Evolutionary conservation across 2,113 vertebrate species (phyloP), one percentile per base, ranked within the genome.

Genomic region (Vimba vimba): DNA sequence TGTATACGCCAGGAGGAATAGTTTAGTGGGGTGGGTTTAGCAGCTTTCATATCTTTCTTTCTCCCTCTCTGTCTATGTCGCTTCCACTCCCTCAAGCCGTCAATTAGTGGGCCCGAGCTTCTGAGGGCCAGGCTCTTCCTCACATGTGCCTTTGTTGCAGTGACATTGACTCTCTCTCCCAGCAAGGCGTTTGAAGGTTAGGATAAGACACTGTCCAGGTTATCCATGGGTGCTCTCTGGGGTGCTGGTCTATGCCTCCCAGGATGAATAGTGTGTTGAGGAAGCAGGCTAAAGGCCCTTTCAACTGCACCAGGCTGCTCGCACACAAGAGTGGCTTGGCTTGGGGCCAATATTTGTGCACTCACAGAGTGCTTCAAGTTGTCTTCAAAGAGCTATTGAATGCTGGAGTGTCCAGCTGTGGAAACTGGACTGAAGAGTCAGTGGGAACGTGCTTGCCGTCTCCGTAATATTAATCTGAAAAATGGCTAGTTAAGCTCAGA

Each of bases 141-240:
- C 93, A 92, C 90, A 93, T 86, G 79, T 89, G 91, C 87, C 92
- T 94, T 94, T 93, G 94, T 94, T 92, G 90, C 90, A 59, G 52
- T 80, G 66, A 81, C 87, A 86, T 62, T 86, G 84, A 82, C 85
- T 89, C 73, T 82, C 76, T 74, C 87, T 92, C 91, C 88, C 88
- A 87, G 88, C 86, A 69, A 89, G 30, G 68, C 84, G 91, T 94
- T 94, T 95, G 94, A 95, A 94, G 93, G 92, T 88, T 89, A 86
- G 93, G 93, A 92, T 93, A 91, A 93, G 91, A 93, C 90, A 91
- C 86, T 86, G 89, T 89, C 90, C 91, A 94, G 93, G 93, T 95
- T 94, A 91, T 86, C 92, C 91, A 84, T 89, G 89, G 90, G 79
- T 88, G 84, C 88, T 93, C 94, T 93, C 89, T 88, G 85, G 93